Base-by-base conservation (phyloP, 2,797 vertebrate genomes). In the Crenichthys baileyi region DNA sequence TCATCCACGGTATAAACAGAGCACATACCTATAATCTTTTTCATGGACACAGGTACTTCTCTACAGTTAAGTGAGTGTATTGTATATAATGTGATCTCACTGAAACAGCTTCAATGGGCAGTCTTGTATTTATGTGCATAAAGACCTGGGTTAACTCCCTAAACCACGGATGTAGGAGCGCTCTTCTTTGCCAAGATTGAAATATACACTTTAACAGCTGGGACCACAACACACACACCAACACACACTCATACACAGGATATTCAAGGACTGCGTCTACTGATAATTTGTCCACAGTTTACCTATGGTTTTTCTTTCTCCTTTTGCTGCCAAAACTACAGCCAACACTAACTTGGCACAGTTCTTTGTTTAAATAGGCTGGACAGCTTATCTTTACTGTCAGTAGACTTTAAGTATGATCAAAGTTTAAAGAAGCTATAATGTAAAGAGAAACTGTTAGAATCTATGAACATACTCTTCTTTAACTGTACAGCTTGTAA, bases 121-220 rank as follows among this genome's bases (percentile, higher is more conserved):
- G 65, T 58, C 71, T 55, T 71, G 46, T 73, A 79, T 70, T 50
- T 53, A 58, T 79, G 76, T 72, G 79, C 55, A 79, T 77, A 83
- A 73, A 85, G 79, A 80, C 72, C 76, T 77, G 82, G 60, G 51
- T 68, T 31, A 36, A 70, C 58, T 44, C 50, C 44, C 58, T 65
- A 41, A 46, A 67, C 22, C 44, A 16, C 63, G 75, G 11, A 60
- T 56, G 76, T 22, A 56, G 73, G 77, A 80, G 39, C 1, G 1
- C 58, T 79, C 46, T 67, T 68, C 51, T 79, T 81, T 79, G 77
- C 85, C 72, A 5, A 70, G 71, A 72, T 56, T 2, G 55, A 58
- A 83, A 73, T 68, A 80, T 70, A 79, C 9, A 9, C 9, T 24
- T 41, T 26, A 60, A 20, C 29, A 60, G 9, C 58, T 60, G 12